Evolutionary conservation across 2,888 invertebrate species (phyloP), one percentile per base, ranked within the genome.

Genomic region (Sinelater perroti): DNA sequence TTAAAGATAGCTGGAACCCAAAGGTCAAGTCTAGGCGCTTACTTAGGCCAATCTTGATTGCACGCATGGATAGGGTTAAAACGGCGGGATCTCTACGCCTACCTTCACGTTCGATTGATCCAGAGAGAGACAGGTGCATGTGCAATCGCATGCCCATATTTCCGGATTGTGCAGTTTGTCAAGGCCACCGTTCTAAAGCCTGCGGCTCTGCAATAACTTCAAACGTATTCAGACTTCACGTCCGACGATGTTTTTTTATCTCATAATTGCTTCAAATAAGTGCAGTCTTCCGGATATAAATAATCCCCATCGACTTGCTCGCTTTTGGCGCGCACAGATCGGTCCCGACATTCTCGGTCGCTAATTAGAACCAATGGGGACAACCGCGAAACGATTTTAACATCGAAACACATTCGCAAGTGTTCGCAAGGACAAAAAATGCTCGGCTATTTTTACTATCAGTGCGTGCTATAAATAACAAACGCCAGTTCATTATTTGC

Each of bases 111-210:
- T 44, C 45, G 24, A 44, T 21, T 52, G 17, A 24, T 28, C 35
- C 30, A 28, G 31, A 50, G 51, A 45, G 56, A 50, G 52, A 52
- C 20, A 56, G 47, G 56, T 54, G 31, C 44, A 47, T 24, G 17
- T 42, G 56, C 28, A 42, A 46, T 54, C 36, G 26, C 13, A 40
- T 28, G 28, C 16, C 35, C 42, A 47, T 24, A 55, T 72, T 76
- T 76, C 75, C 75, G 71, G 69, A 71, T 74, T 74, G 73, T 64
- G 60, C 73, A 70, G 61, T 68, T 67, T 64, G 60, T 66, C 72
- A 76, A 76, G 75, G 76, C 67, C 73, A 63, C 71, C 74, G 68
- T 63, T 74, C 73, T 72, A 73, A 74, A 71, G 70, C 72, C 69
- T 64, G 55, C 66, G 72, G 74, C 70, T 63, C 66, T 68, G 65